These are phyloP conservation scores for Auanema freiburgensis DNA, from an alignment of 2,888 invertebrate species.

Conservation along the genomic window DNA sequence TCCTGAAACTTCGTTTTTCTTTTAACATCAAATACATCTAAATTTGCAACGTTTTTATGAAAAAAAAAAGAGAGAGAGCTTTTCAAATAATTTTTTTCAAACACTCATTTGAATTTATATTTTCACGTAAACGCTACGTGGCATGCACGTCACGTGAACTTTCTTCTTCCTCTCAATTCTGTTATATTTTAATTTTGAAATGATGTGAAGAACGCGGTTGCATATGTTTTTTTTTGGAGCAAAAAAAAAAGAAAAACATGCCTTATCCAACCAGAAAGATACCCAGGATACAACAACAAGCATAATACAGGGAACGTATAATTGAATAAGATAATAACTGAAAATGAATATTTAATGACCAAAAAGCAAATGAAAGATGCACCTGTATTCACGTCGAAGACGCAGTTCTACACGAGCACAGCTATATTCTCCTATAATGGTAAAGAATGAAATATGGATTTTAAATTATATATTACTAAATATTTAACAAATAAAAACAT, in stretches of 20 bases:
- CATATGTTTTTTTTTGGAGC: too few species aligned
- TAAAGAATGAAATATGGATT: not conserved
- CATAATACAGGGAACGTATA: conserved; percentile 96
- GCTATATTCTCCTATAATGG: conserved; percentile 59
- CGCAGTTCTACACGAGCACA: conserved; percentile 59
- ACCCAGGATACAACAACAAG: conserved; percentile 74
- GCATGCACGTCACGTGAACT: not conserved
- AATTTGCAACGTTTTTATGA: not conserved
- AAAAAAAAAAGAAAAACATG: conserved; percentile 4
- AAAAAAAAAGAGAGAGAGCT: not conserved
- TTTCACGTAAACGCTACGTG: not conserved
- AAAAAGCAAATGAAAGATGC: conserved; percentile 6
- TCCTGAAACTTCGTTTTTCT: conserved; percentile 31
- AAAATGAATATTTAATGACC: conserved; percentile 29
- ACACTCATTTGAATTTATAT: not conserved
- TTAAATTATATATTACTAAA: too few species aligned
- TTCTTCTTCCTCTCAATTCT: not conserved
- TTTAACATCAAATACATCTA: conserved; percentile 5
- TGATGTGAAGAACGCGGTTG: not conserved
- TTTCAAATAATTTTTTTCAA: not conserved
- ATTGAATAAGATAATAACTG: conserved; percentile 72
- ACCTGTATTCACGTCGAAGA: conserved; percentile 62
- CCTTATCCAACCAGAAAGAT: conserved; percentile 64
- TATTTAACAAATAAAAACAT: too few species aligned
- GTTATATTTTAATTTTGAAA: too few species aligned